phyloP scores from a whole-genome alignment of 2,888 invertebrate species.

The Leptopilina drosophilae region DNA sequence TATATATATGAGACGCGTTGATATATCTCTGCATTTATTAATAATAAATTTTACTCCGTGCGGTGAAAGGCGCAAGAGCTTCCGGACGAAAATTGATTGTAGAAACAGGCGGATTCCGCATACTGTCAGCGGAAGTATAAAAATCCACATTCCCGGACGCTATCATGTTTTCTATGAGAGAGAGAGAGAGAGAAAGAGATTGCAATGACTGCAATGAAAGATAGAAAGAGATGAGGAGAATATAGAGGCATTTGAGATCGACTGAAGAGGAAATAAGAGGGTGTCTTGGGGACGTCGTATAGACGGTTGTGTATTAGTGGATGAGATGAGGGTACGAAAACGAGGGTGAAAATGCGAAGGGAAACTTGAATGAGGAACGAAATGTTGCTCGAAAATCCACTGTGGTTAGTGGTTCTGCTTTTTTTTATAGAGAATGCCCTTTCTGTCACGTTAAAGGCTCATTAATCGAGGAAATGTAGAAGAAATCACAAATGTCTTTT shows the following conservation, averaged over 20 bases:
- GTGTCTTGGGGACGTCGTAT: conserved; percentile 36
- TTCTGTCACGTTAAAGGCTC: conserved; percentile 60
- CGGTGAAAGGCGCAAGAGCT: conserved; percentile 23
- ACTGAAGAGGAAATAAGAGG: conserved; percentile 43
- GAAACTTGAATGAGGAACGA: conserved; percentile 47
- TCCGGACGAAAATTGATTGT: conserved; percentile 49
- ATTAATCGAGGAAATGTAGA: conserved; percentile 45
- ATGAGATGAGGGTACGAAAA: conserved; percentile 31
- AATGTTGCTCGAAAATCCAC: conserved; percentile 49
- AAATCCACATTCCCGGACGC: conserved; percentile 44
- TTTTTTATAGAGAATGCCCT: conserved; percentile 55
- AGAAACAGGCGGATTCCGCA: conserved; percentile 41
- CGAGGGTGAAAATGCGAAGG: conserved; percentile 52
- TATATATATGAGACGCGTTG: conserved; percentile 10
- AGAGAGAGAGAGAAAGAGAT: not conserved
- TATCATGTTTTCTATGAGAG: not conserved
- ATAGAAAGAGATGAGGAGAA: not conserved
- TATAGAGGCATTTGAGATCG: conserved; percentile 13
- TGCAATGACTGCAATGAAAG: conserved; percentile 26
- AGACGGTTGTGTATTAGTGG: conserved; percentile 4
- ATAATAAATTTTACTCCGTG: conserved; percentile 44
- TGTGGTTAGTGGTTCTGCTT: conserved; percentile 48
- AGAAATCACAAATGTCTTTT: conserved; percentile 18
- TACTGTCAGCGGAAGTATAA: conserved; percentile 52
- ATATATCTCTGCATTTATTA: conserved; percentile 47